These are phyloP conservation scores for Orius insidiosus DNA, from an alignment of 1,140 invertebrate species.

Conservation along the genomic window DNA sequence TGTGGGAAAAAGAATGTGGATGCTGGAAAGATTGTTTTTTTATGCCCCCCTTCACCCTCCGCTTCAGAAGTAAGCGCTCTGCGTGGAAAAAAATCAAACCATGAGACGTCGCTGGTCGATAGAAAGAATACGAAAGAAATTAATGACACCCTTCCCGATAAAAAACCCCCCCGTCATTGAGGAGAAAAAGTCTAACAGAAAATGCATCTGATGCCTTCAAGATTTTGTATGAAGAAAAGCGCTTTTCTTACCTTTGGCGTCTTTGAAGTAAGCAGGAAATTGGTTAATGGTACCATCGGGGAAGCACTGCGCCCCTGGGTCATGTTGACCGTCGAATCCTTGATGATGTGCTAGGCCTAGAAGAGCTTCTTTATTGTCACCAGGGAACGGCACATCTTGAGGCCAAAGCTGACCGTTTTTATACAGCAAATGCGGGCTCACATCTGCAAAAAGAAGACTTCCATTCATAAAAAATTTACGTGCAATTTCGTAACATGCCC, in stretches of 20 bases:
- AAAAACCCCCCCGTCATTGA: too few relatives aligned
- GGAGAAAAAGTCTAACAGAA: too few relatives aligned
- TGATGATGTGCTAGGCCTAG: slow-evolving; percentile 24
- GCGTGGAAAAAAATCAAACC: too few relatives aligned
- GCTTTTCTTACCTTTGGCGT: slow-evolving; percentile 63
- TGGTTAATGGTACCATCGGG: slow-evolving; percentile 54
- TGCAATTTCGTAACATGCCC: too few relatives aligned
- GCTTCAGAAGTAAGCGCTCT: too few relatives aligned
- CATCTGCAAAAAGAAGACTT: slow-evolving; percentile 44
- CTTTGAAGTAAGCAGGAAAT: slow-evolving; percentile 72
- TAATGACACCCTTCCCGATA: background rate
- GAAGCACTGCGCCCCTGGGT: slow-evolving; percentile 28
- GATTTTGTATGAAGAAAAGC: too few relatives aligned
- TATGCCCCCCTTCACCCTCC: too few relatives aligned
- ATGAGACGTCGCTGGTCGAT: too few relatives aligned
- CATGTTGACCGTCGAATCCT: slow-evolving; percentile 13
- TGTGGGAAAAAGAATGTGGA: too few relatives aligned
- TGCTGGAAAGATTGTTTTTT: too few relatives aligned
- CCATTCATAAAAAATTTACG: background rate
- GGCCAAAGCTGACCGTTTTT: slow-evolving; percentile 75
- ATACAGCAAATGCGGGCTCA: slow-evolving; percentile 72
- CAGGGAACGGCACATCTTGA: slow-evolving; percentile 62
- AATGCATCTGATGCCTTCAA: too few relatives aligned
- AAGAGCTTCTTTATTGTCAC: slow-evolving; percentile 39
- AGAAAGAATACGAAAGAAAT: background rate